These are phyloP conservation scores for Orestias chungarensis DNA, from an alignment of 2,797 vertebrate genomes.

Conservation along the genomic window DNA sequence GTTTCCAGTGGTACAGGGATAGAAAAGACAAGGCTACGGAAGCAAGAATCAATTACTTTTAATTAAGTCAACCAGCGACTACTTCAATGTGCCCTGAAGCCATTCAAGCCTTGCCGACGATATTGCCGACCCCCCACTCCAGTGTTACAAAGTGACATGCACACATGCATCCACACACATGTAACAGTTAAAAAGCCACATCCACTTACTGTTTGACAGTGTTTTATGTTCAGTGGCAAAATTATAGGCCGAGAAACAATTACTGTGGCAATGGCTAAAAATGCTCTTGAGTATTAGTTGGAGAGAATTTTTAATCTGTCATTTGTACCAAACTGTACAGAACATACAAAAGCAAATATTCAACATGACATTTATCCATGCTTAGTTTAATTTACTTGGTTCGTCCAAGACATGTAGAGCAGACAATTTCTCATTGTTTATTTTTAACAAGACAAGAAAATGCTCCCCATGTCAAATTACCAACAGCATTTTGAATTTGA, in stretches of 20 bases:
- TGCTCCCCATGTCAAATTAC: conserved; percentile 5
- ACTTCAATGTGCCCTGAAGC: conserved; percentile 65
- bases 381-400: conserved; percentile 2
- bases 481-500: neutral
- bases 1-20: conserved; percentile 52
- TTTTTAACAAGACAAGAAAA: conserved; percentile 6
- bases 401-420: conserved; percentile 2
- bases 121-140: conserved; percentile 49
- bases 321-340: conserved; percentile 22
- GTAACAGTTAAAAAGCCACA: conserved; percentile 45
- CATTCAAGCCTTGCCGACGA: conserved; percentile 55
- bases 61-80: conserved; percentile 77
- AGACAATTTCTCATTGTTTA: conserved; percentile 17
- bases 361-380: conserved; percentile 20
- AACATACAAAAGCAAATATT: conserved; percentile 23
- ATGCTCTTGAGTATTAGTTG: conserved; percentile 14
- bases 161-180: conserved; percentile 10
- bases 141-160: conserved; percentile 46
- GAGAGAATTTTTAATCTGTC: conserved; percentile 16
- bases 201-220: conserved; percentile 40
- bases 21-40: conserved; percentile 55
- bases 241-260: conserved; percentile 53
- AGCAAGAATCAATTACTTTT: conserved; percentile 75
- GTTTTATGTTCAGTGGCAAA: conserved; percentile 47
- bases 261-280: conserved; percentile 36